A percentile compares a stretch with the other conserved stretches of the same genome.
phyloP scores from a whole-genome alignment of 2,113 vertebrate genomes.

The Coreoperca whiteheadi region DNA sequence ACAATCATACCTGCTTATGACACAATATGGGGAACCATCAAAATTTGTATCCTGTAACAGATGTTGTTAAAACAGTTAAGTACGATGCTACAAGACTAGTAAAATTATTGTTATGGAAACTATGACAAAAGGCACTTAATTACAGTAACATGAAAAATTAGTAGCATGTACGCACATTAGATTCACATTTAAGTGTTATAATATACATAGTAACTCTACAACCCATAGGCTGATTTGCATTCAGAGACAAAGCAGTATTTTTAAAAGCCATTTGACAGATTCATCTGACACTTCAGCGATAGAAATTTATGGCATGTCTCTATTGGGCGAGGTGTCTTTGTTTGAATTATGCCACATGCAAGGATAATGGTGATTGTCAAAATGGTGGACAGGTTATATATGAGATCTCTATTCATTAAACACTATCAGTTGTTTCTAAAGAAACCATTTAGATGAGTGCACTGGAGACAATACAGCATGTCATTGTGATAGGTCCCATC shows the following conservation, averaged over 20 bases:
- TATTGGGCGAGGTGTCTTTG: conserved; percentile 32
- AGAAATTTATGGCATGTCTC: conserved; percentile 25
- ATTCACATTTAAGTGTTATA: neutral
- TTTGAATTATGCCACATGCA: conserved; percentile 49
- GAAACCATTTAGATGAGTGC: conserved; percentile 56
- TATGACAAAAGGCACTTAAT: neutral
- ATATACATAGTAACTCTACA: neutral
- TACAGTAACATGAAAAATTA: neutral
- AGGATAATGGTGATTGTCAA: conserved; percentile 59
- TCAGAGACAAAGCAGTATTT: conserved; percentile 7
- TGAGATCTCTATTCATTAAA: conserved; percentile 56
- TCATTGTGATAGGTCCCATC: conserved; percentile 58
- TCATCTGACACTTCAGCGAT: neutral
- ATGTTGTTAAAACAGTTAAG: neutral
- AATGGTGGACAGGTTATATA: conserved; percentile 56
- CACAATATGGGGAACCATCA: neutral
- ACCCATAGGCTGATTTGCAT: neutral
- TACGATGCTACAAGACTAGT: neutral
- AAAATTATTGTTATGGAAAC: neutral
- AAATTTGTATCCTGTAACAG: neutral
- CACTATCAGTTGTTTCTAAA: conserved; percentile 45
- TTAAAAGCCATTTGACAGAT: conserved; percentile 27
- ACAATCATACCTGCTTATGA: neutral
- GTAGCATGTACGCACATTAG: neutral
- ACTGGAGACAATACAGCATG: conserved; percentile 58